Evolutionary conservation across 23 tunicate species (phyloP), one percentile per base, ranked within the genome.

Genomic region (Styela plicata): DNA sequence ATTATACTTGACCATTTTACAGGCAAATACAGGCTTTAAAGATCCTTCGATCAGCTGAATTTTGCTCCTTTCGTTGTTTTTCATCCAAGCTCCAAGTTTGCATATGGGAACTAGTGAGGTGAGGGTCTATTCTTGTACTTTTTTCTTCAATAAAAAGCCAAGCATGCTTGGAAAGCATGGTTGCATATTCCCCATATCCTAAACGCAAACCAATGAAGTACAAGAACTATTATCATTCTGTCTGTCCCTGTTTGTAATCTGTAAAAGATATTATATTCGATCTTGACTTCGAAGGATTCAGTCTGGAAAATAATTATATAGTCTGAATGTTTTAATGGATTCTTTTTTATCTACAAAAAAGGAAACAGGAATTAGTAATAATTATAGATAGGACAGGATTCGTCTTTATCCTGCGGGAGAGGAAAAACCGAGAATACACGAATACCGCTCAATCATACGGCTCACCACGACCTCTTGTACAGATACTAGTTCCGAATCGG

Each of bases 11-110:
- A 18, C 33, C 24, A 1, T 79, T 10, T 83, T 75, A 34, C 86
- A 92, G n/a, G n/a, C n/a, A n/a, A n/a, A n/a, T n/a, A n/a, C n/a
- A n/a, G 97, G 97, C 97, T 2, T 57, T 92, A 79, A 87, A 92
- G 44, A 36, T 64, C 18, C 85, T 92, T 3, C 85, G 97, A 16
- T 34, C 79, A 32, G 69, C 84, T 33, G 97, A 92, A 27, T n/a
- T 92, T 80, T 84, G 85, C 97, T 57, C 97, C 97, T 2, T 84
- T 70, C 53, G 86, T 92, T 53, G 91, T n/a, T 87, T 21, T 92
- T 87, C 80, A 87, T 92, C 32, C 63, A 74, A 30, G 97, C 97
- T 16, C 97, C 97, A 0, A 85, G 83, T 30, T n/a, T 91, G 10
- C 68, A 73, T 30, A 74, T 75, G 31, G 63, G 85, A 0, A 71